These are phyloP conservation scores for Darevskia mixta DNA, from an alignment of 2,797 vertebrate genomes.

Conservation along the genomic window DNA sequence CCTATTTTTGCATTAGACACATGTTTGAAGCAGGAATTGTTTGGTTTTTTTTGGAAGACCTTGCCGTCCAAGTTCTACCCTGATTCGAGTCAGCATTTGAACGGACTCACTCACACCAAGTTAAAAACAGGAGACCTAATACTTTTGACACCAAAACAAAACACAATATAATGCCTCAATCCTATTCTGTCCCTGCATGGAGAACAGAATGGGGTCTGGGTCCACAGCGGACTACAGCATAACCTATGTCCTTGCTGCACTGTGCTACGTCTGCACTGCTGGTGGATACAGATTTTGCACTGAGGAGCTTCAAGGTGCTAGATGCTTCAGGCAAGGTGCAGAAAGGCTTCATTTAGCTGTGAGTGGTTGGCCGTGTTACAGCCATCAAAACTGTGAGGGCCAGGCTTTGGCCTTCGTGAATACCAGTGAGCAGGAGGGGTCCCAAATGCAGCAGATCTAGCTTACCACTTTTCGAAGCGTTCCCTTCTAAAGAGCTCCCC, in stretches of 20 bases:
- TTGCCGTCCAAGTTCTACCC: slow-evolving; percentile 41
- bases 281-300: neutral
- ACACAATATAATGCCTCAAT: neutral
- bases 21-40: slow-evolving; percentile 42
- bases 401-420: neutral
- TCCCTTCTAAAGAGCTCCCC: neutral
- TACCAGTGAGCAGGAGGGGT: neutral
- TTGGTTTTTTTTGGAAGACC: slow-evolving; percentile 54
- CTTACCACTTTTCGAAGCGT: neutral
- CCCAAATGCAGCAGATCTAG: neutral
- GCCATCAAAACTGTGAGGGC: neutral
- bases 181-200: neutral
- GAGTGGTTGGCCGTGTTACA: neutral
- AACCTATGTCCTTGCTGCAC: neutral
- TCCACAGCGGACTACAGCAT: neutral
- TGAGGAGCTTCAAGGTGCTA: neutral
- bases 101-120: slow-evolving; percentile 38
- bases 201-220: neutral
- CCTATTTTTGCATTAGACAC: slow-evolving; percentile 23
- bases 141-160: slow-evolving; percentile 57
- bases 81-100: slow-evolving; percentile 45
- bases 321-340: neutral
- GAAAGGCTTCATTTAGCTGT: neutral
- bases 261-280: neutral
- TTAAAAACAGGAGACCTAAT: slow-evolving; percentile 44